A percentile compares a stretch with the other conserved stretches of the same genome.
Conservation (phyloP, 2,113 vertebrate genomes). For the Mungos mungo region DNA sequence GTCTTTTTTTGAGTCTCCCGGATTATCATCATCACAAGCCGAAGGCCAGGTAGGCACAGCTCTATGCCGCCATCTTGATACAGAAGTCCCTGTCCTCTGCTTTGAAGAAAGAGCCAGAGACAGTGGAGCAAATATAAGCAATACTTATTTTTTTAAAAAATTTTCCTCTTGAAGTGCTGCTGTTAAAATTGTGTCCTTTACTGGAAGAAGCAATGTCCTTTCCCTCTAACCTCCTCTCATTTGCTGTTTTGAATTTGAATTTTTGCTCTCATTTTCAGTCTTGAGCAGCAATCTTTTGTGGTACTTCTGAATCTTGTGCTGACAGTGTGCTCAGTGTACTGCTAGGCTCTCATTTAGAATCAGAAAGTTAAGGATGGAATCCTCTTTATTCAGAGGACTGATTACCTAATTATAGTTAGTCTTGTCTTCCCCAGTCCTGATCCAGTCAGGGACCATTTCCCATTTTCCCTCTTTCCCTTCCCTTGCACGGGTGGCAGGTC, state of each 20-base stretch:
- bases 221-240: not conserved
- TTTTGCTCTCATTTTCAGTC: conserved; percentile 36
- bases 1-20: not conserved
- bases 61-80: not conserved
- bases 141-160: not conserved
- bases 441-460: not conserved
- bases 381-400: not conserved
- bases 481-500: not conserved
- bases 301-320: not conserved
- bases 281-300: not conserved
- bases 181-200: conserved; percentile 1
- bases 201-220: not conserved
- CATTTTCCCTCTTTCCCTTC: not conserved
- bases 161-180: not conserved
- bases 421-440: not conserved
- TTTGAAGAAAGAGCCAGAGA: conserved; percentile 29
- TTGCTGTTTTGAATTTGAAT: not conserved
- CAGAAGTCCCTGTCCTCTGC: not conserved
- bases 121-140: not conserved
- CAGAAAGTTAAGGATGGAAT: not conserved
- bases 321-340: not conserved
- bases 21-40: not conserved
- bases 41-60: not conserved
- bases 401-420: no score
- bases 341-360: not conserved